These are phyloP conservation scores for Capromys pilorides DNA, from an alignment of 2,797 vertebrate genomes.

Conservation along the genomic window DNA sequence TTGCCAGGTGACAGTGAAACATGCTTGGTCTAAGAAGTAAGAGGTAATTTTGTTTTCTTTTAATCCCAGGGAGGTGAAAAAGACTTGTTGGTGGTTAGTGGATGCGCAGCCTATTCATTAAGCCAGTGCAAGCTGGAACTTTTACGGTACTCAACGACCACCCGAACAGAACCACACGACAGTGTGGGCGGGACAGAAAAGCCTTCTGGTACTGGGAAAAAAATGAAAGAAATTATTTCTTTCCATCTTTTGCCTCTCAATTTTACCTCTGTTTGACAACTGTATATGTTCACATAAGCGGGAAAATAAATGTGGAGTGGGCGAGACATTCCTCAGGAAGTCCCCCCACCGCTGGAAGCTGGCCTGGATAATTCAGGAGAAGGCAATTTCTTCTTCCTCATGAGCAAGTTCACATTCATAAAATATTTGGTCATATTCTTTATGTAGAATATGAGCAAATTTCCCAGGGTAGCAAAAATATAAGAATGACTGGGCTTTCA, in stretches of 20 bases:
- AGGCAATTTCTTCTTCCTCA: not conserved
- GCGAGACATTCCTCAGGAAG: not conserved
- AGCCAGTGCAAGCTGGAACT: slow-evolving; percentile 65
- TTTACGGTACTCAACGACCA: not conserved
- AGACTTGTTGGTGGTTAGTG: slow-evolving; percentile 75
- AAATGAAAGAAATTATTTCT: not conserved
- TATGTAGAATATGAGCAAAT: not conserved
- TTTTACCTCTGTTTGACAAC: not conserved
- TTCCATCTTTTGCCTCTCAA: not conserved
- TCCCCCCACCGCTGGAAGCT: not conserved
- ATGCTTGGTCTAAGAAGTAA: slow-evolving; percentile 30
- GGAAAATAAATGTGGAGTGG: not conserved
- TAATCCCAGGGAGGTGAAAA: slow-evolving; percentile 80
- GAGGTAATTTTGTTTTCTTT: slow-evolving; percentile 71
- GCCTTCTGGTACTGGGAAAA: not conserved
- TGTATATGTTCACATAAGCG: not conserved
- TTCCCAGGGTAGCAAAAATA: slow-evolving; percentile 16
- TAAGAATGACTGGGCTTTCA: slow-evolving; percentile 24
- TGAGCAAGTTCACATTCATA: not conserved
- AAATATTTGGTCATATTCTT: slow-evolving; percentile 36
- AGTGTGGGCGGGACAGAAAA: not conserved
- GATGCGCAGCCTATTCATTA: slow-evolving; percentile 75
- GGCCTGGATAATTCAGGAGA: not conserved
- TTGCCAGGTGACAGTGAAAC: slow-evolving; percentile 50
- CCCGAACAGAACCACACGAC: not conserved